These are phyloP conservation scores for Arctia plantaginis DNA, from an alignment of 2,888 invertebrate genomes.

Conservation along the genomic window DNA sequence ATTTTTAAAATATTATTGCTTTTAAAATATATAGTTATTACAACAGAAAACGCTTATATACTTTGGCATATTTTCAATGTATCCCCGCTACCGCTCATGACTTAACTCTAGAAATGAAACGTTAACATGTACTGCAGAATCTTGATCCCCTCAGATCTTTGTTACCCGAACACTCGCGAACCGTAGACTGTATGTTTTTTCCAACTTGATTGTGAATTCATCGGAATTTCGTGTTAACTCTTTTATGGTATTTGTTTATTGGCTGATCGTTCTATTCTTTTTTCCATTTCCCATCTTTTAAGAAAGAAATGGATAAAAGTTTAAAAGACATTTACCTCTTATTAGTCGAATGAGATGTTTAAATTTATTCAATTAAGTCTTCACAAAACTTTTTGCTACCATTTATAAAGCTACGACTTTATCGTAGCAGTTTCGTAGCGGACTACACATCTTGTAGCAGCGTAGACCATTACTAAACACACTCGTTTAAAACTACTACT, in stretches of 20 bases:
- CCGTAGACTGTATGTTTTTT: constrained; percentile 60
- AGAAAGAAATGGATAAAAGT: constrained; percentile 35
- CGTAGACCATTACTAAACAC: background rate
- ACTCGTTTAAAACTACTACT: background rate
- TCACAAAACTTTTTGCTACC: constrained; percentile 15
- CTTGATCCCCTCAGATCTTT: constrained; percentile 73
- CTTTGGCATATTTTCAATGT: background rate
- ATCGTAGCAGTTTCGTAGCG: constrained; percentile 20
- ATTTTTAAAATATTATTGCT: too few relatives aligned
- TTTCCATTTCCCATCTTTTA: constrained; percentile 25
- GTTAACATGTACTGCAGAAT: constrained; percentile 67
- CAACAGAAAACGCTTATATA: background rate
- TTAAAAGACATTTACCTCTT: constrained; percentile 17
- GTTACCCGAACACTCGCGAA: constrained; percentile 72
- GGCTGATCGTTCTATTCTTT: constrained; percentile 46
- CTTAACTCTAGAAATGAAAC: constrained; percentile 46
- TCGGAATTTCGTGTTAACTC: constrained; percentile 60
- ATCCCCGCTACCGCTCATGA: constrained; percentile 39
- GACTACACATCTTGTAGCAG: constrained; percentile 2
- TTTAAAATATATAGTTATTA: too few relatives aligned
- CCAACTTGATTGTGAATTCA: constrained; percentile 72
- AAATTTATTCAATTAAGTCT: constrained; percentile 40
- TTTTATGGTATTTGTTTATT: constrained; percentile 59
- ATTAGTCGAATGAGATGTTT: constrained; percentile 27
- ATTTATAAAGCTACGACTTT: constrained; percentile 17